phyloP scores from a whole-genome alignment of 2,113 vertebrate species.

The Aspiorhynchus laticeps region DNA sequence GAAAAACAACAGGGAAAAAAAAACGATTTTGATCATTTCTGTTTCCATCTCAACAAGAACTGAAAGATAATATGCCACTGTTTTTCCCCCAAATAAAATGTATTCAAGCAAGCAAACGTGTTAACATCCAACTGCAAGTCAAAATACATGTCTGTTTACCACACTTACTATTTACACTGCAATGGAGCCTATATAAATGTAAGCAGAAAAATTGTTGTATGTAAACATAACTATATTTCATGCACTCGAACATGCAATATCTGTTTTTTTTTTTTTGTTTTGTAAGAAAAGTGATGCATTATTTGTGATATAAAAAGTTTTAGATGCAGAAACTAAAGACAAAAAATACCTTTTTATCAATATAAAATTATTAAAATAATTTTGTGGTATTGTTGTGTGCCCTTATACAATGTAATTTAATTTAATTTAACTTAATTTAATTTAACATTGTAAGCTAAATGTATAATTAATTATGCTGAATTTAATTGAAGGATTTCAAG shows the following conservation, averaged over 20 bases:
- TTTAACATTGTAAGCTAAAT: not conserved
- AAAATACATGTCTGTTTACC: not conserved
- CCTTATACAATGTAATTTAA: not conserved
- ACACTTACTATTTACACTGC: not conserved
- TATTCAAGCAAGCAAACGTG: not conserved
- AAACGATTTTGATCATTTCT: not conserved
- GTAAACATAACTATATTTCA: not conserved
- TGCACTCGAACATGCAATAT: not conserved
- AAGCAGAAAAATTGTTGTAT: conserved; percentile 6
- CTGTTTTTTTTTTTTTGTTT: not conserved
- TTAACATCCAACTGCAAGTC: not conserved
- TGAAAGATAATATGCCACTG: not conserved
- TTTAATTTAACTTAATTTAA: no score
- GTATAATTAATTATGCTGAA: no score
- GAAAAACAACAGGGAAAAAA: not conserved
- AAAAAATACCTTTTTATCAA: not conserved
- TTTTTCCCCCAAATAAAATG: not conserved
- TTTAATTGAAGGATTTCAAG: not conserved
- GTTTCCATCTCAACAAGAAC: not conserved
- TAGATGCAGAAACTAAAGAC: not conserved
- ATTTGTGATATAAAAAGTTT: not conserved
- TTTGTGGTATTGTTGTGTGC: not conserved
- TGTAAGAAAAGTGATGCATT: not conserved
- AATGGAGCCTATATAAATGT: not conserved
- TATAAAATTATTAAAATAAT: not conserved